Evolutionary conservation across 2,113 vertebrate genomes (phyloP).

Genomic region (Corynorhinus townsendii): DNA sequence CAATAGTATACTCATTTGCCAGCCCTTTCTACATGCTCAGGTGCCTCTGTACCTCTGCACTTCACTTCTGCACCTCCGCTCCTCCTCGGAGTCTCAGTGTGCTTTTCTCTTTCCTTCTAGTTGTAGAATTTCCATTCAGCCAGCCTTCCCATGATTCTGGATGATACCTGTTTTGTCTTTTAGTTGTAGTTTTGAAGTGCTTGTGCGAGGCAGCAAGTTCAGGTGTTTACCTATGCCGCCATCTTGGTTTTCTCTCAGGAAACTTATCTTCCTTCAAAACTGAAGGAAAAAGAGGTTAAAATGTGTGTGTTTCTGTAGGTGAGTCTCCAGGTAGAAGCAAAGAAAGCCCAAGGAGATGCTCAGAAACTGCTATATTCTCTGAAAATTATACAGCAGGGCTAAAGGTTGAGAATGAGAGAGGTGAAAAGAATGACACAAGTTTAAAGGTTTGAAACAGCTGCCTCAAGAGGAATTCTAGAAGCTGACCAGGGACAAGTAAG

Average conservation of each 20-base stretch:
- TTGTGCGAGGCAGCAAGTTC: too few species aligned
- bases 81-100: too few species aligned
- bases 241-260: neutral
- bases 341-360: neutral
- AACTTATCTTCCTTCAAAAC: neutral
- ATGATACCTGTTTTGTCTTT: too few species aligned
- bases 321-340: neutral
- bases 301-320: neutral
- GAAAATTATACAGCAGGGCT: neutral
- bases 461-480: neutral
- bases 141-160: too few species aligned
- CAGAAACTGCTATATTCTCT: neutral
- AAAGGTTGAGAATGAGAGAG: neutral
- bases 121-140: too few species aligned
- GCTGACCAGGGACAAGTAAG: neutral
- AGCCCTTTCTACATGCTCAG: too few species aligned
- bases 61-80: too few species aligned
- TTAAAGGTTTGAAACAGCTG: constrained; percentile 29
- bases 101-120: too few species aligned
- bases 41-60: too few species aligned
- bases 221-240: too few species aligned
- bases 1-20: too few species aligned
- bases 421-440: neutral
- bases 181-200: too few species aligned
- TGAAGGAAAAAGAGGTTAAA: neutral